Evolutionary conservation across 2,113 vertebrate species (phyloP).

Genomic region (human): GRCh38 chr4:21334501-21335000

Average conservation of each 20-base stretch:
- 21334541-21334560: neutral
- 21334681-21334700: accelerated
- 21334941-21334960: neutral
- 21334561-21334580: neutral
- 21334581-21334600: neutral
- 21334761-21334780: neutral
- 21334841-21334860: neutral
- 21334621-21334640: neutral
- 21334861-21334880: neutral
- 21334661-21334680: neutral
- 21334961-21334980: neutral
- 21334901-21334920: neutral
- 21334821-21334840: too few species aligned
- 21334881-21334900: neutral
- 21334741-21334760: neutral
- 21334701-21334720: neutral
- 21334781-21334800: neutral
- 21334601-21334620: neutral
- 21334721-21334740: neutral
- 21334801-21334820: neutral
- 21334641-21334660: neutral
- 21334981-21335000: neutral
- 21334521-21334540: neutral
- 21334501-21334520: neutral
- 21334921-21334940: neutral